Evolutionary conservation across 2,888 invertebrate species (phyloP).

Genomic region (Harpagoxenus sublaevis): DNA sequence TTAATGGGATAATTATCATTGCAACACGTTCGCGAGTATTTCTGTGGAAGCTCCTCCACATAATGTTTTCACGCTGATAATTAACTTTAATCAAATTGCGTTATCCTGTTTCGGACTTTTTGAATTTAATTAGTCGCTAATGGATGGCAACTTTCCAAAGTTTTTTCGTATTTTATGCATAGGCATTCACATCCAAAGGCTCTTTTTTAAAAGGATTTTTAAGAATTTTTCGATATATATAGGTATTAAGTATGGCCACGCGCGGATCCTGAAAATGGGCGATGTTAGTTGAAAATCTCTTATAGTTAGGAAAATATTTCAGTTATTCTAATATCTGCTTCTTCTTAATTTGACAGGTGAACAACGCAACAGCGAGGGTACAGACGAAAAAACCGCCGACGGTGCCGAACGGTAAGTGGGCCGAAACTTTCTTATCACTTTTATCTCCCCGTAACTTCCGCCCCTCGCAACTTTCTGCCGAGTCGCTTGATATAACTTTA

Average conservation of each 20-base stretch:
- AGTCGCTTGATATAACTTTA: background rate
- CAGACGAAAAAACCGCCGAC: constrained; percentile 99
- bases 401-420: constrained; percentile 94
- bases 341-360: constrained; percentile 91
- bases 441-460: constrained; percentile 57
- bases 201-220: background rate
- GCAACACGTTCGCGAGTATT: background rate
- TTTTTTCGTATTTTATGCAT: background rate
- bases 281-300: constrained; percentile 24
- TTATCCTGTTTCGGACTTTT: background rate
- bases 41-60: background rate
- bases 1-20: constrained; percentile 17
- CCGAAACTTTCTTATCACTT: constrained; percentile 69
- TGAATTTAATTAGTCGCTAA: background rate
- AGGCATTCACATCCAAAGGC: background rate
- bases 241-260: background rate
- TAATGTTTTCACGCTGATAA: background rate
- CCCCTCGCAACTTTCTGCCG: constrained; percentile 9
- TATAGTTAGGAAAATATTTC: background rate
- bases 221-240: background rate
- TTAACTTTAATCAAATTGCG: background rate
- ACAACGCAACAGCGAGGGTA: constrained; percentile 99
- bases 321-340: constrained; percentile 59
- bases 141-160: background rate
- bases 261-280: constrained; percentile 46